These are phyloP conservation scores for Drosophila ohnishii DNA, from an alignment of 1,140 invertebrate species.

Conservation along the genomic window DNA sequence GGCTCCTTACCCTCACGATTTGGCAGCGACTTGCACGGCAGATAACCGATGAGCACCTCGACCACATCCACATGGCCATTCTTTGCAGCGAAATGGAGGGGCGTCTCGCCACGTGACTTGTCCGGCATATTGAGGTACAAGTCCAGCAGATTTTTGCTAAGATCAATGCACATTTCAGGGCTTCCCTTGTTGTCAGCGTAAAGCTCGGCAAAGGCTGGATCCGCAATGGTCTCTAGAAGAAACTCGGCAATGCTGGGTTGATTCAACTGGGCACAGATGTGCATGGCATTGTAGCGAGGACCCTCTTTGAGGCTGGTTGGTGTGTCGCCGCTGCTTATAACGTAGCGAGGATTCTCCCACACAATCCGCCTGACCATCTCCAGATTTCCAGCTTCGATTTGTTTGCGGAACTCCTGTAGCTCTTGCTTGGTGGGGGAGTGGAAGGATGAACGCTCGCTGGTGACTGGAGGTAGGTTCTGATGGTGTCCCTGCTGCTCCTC, in stretches of 20 bases:
- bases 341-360: constrained; percentile 93
- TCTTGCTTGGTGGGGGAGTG: constrained; percentile 89
- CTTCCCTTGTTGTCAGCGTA: constrained; percentile 89
- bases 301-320: constrained; percentile 94
- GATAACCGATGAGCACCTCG: constrained; percentile 90
- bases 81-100: constrained; percentile 95
- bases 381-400: constrained; percentile 90
- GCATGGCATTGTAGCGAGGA: constrained; percentile 94
- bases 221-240: constrained; percentile 89
- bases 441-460: constrained; percentile 67
- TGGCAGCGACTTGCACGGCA: constrained; percentile 87
- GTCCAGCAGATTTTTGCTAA: constrained; percentile 88
- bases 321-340: constrained; percentile 95
- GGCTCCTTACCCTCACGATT: constrained; percentile 91
- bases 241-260: constrained; percentile 89
- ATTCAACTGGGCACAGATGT: constrained; percentile 90
- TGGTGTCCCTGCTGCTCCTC: constrained; percentile 11
- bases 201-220: constrained; percentile 89
- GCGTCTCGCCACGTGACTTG: constrained; percentile 95
- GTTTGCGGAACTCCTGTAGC: constrained; percentile 90
- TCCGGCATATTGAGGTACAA: constrained; percentile 97
- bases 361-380: constrained; percentile 86
- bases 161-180: constrained; percentile 77
- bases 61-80: constrained; percentile 91
- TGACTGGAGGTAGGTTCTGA: not conserved